A percentile compares a stretch with the other conserved stretches of the same genome.
Evolutionary conservation across 1,140 invertebrate genomes (phyloP).

Genomic region (Rhagoletis zephyria): DNA sequence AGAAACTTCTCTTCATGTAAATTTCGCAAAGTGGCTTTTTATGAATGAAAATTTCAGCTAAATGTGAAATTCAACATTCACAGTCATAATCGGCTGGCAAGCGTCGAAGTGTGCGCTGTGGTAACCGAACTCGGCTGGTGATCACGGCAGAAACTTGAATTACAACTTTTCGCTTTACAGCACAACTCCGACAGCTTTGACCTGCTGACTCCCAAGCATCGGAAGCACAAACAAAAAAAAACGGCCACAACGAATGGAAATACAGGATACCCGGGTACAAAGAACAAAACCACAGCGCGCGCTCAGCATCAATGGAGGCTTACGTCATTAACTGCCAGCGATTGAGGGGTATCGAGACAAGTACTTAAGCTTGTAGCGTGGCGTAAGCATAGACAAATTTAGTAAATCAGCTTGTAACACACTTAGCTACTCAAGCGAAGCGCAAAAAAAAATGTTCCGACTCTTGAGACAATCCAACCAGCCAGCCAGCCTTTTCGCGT

Average conservation of each 20-base stretch:
- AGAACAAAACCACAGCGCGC: neutral
- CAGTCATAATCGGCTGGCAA: too few relatives aligned
- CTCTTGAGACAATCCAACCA: neutral
- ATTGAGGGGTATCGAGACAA: neutral
- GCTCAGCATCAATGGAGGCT: constrained; percentile 8
- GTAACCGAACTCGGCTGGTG: too few relatives aligned
- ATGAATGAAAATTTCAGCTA: constrained; percentile 24
- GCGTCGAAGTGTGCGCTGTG: too few relatives aligned
- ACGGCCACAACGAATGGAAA: neutral
- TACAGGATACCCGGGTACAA: constrained; percentile 2
- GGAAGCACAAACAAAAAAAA: neutral
- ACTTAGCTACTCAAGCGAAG: neutral
- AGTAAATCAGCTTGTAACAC: neutral
- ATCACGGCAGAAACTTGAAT: neutral
- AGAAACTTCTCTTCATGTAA: neutral
- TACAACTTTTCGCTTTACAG: neutral
- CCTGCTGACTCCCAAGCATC: too few relatives aligned
- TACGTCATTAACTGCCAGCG: neutral
- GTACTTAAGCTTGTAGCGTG: neutral
- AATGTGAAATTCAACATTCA: neutral
- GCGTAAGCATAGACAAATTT: constrained; percentile 12
- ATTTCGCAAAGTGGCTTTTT: neutral
- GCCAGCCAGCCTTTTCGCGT: neutral
- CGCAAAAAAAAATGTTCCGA: neutral
- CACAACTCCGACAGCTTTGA: too few relatives aligned